Evolutionary conservation across 2,888 invertebrate genomes (phyloP).

Genomic region (Drosophila algonquin): DNA sequence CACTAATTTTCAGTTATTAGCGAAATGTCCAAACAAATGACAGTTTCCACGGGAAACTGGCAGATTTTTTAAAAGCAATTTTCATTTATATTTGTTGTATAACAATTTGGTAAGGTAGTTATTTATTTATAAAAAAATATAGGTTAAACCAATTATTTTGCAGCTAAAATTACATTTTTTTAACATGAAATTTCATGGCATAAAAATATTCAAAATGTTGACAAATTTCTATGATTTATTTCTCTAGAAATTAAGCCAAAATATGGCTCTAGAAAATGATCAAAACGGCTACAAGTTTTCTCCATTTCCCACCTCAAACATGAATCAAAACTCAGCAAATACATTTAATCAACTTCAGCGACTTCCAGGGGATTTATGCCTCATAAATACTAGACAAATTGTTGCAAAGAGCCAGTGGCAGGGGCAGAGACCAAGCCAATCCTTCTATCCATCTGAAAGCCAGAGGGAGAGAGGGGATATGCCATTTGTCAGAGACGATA

Average conservation of each 20-base stretch:
- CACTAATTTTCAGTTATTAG: constrained; percentile 71
- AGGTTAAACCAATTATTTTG: not conserved
- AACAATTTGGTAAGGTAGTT: constrained; percentile 17
- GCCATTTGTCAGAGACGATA: constrained; percentile 63
- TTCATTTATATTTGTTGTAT: constrained; percentile 24
- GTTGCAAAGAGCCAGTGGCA: not conserved
- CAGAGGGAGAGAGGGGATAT: constrained; percentile 1
- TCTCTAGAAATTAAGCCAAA: no score
- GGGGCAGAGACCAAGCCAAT: not conserved
- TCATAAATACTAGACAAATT: constrained; percentile 39
- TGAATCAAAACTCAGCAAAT: constrained; percentile 30
- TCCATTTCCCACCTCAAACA: not conserved
- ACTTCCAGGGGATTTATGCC: constrained; percentile 30
- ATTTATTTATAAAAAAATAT: not conserved
- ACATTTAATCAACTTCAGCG: constrained; percentile 27
- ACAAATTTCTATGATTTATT: not conserved
- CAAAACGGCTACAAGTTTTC: not conserved
- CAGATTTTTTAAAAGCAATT: constrained; percentile 9
- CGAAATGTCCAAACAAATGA: constrained; percentile 70
- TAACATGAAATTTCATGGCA: not conserved
- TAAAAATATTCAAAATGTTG: not conserved
- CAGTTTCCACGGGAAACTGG: constrained; percentile 37
- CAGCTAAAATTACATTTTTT: no score
- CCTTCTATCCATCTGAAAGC: constrained; percentile 27
- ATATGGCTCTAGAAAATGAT: not conserved